Evolutionary conservation across 2,797 vertebrate genomes (phyloP), one percentile per base, ranked within the genome.

Genomic region (Cebuella pygmaea): DNA sequence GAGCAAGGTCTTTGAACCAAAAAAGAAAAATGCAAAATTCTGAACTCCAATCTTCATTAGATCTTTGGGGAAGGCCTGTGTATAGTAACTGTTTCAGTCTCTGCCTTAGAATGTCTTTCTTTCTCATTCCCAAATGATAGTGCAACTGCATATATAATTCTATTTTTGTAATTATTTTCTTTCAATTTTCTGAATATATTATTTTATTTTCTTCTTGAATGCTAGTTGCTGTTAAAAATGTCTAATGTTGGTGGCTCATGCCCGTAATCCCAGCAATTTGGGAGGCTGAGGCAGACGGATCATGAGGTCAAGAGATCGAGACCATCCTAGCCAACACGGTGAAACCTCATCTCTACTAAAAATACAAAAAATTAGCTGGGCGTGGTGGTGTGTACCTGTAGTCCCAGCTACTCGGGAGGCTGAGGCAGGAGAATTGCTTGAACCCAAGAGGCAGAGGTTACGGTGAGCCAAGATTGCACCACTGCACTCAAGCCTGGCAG

Each of bases 11-110:
- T 94, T 78, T 82, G 48, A 4, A 87, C 48, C 5, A 57, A 76
- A 74, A 87, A 36, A 12, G 12, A 48, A 94, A 94, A 86, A 81
- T 76, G 12, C 24, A 90, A 82, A 82, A 70, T 20, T 86, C 24
- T 26, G 15, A 88, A 74, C 4, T 64, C 20, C 19, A 72, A 4
- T n/a, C 17, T 79, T 24, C 52, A 72, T 72, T 72, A 72, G 27
- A 44, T 61, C n/a, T 81, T 61, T 30, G 27, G 7, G 20, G 22
- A 93, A 92, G 13, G 2, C 67, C 9, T 48, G 0, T 27, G 2
- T 72, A 75, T 70, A 46, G 14, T 30, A 80, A 52, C 5, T 44
- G 3, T 48, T 86, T 75, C 19, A 70, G 26, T 70, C 17, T 83
- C 76, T 59, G 46, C n/a, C 55, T 95, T 26, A 55, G 3, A 70